phyloP scores from a whole-genome alignment of 1,140 invertebrate genomes.

The Pygmarrhopalites habei region DNA sequence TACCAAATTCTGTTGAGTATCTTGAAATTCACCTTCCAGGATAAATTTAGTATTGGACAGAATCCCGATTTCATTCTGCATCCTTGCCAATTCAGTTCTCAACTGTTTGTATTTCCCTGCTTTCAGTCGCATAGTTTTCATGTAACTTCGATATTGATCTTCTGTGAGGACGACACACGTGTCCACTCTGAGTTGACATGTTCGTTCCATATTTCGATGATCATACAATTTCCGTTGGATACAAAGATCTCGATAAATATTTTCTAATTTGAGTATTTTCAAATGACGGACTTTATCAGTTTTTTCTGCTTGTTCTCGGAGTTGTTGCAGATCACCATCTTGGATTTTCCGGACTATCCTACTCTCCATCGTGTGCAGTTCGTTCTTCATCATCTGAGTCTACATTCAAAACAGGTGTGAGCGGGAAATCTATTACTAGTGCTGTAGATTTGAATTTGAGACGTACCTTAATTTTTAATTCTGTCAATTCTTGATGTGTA shows the following conservation, averaged over 20 bases:
- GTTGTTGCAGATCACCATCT: background rate
- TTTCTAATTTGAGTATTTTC: background rate
- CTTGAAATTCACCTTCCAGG: background rate
- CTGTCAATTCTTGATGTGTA: constrained; percentile 1
- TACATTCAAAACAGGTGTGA: background rate
- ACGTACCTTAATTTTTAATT: constrained; percentile 8
- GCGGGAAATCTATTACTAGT: background rate
- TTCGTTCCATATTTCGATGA: background rate
- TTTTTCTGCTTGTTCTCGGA: background rate
- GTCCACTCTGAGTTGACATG: background rate
- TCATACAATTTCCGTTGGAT: background rate
- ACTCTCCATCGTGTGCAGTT: background rate
- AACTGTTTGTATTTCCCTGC: constrained; percentile 65
- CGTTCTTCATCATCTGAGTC: background rate
- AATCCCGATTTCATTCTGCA: constrained; percentile 7
- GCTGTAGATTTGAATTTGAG: background rate
- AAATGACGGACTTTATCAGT: background rate
- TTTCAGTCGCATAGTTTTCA: constrained; percentile 64
- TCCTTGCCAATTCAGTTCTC: background rate
- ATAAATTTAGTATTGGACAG: constrained; percentile 17
- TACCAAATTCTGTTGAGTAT: background rate
- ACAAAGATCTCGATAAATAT: background rate
- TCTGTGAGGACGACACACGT: too few species aligned
- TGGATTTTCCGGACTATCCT: background rate
- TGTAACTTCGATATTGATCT: constrained; percentile 47